Percentiles rank a stretch among this genome's conserved stretches.
Evolutionary conservation across 2,113 vertebrate species (phyloP).

Genomic region (Mixornis gularis): DNA sequence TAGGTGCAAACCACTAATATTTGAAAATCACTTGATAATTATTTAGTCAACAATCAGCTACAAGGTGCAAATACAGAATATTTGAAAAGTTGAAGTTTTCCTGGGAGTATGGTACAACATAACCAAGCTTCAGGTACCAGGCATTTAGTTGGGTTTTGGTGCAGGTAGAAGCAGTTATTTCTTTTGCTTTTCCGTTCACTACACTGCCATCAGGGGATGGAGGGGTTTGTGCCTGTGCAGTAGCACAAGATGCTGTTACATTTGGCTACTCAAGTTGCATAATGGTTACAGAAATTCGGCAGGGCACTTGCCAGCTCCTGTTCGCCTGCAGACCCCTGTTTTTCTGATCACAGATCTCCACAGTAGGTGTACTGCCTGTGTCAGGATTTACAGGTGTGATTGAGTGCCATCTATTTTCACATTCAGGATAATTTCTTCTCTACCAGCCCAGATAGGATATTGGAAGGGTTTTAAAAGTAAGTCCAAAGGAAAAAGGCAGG

Average conservation of each 20-base stretch:
- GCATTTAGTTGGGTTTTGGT: not conserved
- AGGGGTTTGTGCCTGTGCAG: not conserved
- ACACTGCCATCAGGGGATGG: not conserved
- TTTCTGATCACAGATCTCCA: not conserved
- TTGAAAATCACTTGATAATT: not conserved
- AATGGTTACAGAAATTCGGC: not conserved
- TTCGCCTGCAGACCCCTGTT: not conserved
- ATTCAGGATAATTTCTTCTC: not conserved
- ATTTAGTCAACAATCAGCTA: not conserved
- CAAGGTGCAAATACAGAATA: not conserved
- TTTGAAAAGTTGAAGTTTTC: not conserved
- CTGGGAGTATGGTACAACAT: not conserved
- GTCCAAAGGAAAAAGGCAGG: not conserved
- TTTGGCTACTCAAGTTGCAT: not conserved
- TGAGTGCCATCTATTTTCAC: not conserved
- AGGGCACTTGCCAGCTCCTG: not conserved
- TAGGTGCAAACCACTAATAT: not conserved
- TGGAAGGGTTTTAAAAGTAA: not conserved
- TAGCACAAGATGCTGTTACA: not conserved
- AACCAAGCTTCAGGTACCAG: not conserved
- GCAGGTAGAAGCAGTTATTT: not conserved
- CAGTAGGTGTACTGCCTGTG: not conserved
- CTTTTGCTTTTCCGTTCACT: not conserved
- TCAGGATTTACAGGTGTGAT: not conserved
- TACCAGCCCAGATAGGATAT: not conserved